Evolutionary conservation across 2,113 vertebrate species (phyloP).

Genomic region (Callipepla squamata): DNA sequence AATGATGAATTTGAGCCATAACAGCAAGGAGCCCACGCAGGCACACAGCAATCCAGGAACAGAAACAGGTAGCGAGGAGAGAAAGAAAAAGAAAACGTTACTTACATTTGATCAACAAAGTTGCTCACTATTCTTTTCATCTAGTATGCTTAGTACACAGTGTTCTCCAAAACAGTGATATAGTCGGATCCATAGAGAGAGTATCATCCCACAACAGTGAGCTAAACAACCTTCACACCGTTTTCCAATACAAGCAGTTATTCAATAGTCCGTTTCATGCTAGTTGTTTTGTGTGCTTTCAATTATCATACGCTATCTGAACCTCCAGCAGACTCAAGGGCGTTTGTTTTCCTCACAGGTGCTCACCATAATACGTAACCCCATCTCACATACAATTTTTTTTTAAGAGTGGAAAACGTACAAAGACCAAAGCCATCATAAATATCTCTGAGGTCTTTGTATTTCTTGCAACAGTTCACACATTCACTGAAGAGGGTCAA

Average conservation of each 20-base stretch:
- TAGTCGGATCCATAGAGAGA: background rate
- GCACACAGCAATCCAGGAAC: slow-evolving; percentile 54
- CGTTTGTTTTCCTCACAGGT: background rate
- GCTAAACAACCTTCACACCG: background rate
- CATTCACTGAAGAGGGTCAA: background rate
- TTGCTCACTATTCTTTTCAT: background rate
- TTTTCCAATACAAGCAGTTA: background rate
- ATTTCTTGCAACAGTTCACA: background rate
- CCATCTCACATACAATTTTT: background rate
- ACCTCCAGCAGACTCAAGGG: background rate
- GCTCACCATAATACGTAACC: background rate
- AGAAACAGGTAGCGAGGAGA: background rate
- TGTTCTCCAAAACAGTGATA: background rate
- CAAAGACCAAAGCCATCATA: background rate
- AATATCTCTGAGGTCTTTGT: background rate
- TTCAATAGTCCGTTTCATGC: background rate
- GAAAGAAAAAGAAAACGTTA: slow-evolving; percentile 71
- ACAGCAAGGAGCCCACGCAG: background rate
- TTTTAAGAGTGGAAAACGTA: background rate
- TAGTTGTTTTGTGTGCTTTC: background rate
- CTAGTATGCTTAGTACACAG: background rate
- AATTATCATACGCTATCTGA: background rate
- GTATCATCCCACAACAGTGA: background rate
- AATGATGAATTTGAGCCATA: slow-evolving; percentile 46
- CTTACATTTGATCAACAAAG: slow-evolving; percentile 75